Evolutionary conservation across 2,113 vertebrate genomes (phyloP), one percentile per base, ranked within the genome.

Genomic region (Ceyx cyanopectus): DNA sequence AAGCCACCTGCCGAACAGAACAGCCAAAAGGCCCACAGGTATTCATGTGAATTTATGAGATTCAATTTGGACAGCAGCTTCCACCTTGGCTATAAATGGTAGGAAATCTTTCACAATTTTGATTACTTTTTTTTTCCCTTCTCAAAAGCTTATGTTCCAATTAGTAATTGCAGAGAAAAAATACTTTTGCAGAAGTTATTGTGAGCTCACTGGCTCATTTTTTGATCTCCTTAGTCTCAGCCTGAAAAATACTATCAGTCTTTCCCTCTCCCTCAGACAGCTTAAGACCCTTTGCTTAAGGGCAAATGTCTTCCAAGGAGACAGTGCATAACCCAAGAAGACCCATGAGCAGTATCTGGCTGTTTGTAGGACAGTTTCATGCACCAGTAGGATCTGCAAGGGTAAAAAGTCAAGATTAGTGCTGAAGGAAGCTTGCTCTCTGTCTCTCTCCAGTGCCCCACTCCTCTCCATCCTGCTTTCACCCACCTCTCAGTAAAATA

Each of bases 201-300:
- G 7, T 40, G 89, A 68, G 16, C 1, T 0, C 67, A 46, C 74
- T 68, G 30, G 23, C 41, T 58, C 4, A 0, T 18, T 88, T 74
- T 78, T 67, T 60, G 6, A 58, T 75, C 21, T 75, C 6, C 9
- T 16, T 46, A 30, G 20, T 82, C 60, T 67, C 67, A 83, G 30
- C 9, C 40, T 48, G 14, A 83, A 62, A 81, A 69, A 34, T 4
- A 23, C 19, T 45, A 22, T 21, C 30, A 57, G 50, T 57, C 37
- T 89, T 91, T 81, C 32, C 27, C 13, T 76, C 7, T 82, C 14
- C 11, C 20, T 76, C 51, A 68, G 10, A 14, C 51, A 66, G 15
- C 41, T 80, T 81, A 89, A 74, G 85, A 58, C 30, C 37, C 79
- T 91, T 90, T 89, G 58, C 89, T 93, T 92, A 92, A 81, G 57